Evolutionary conservation across 2,888 invertebrate species (phyloP).

Genomic region (Nomada fucata): DNA sequence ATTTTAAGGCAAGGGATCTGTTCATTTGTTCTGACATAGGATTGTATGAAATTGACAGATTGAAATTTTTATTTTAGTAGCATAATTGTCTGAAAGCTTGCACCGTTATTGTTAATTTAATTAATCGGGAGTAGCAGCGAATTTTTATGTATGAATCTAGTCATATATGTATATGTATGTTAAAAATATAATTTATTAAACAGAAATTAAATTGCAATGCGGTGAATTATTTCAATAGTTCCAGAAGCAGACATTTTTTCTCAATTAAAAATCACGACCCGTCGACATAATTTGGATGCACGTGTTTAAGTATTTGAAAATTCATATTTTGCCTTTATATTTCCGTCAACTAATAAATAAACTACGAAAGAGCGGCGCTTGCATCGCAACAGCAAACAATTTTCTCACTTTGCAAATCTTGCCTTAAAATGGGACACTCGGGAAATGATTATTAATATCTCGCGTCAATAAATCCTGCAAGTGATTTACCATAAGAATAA

Average conservation of each 20-base stretch:
- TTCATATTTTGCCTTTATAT: no score
- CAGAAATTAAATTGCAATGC: neutral
- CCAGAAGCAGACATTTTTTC: no score
- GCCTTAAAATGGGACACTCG: constrained; percentile 29
- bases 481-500: constrained; percentile 26
- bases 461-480: constrained; percentile 21
- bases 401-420: neutral
- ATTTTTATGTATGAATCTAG: constrained; percentile 35
- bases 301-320: no score
- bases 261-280: no score
- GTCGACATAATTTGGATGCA: no score
- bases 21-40: neutral
- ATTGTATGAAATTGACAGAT: neutral
- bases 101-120: constrained; percentile 2
- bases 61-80: neutral
- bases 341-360: neutral
- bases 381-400: no score
- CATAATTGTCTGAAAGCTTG: neutral
- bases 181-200: neutral
- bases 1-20: constrained; percentile 37
- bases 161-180: constrained; percentile 20
- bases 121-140: neutral
- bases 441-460: no score
- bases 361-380: neutral
- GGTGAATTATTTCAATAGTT: neutral